These are phyloP conservation scores for Varanus komodoensis DNA, from an alignment of 2,113 vertebrate genomes.

Conservation along the genomic window DNA sequence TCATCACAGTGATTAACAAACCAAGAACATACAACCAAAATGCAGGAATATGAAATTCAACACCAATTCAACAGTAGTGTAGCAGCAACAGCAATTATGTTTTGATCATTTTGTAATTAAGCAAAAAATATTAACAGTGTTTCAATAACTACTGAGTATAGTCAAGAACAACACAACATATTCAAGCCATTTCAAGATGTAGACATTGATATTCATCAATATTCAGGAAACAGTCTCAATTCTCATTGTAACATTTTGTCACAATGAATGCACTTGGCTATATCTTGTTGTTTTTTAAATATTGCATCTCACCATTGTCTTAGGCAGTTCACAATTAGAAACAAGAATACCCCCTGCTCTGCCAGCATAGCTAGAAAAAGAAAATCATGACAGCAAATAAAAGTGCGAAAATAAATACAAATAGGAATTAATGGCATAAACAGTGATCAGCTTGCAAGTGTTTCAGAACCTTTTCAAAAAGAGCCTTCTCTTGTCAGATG, in stretches of 20 bases:
- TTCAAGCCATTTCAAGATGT: neutral
- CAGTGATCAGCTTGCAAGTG: neutral
- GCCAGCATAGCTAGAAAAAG: too few relatives aligned
- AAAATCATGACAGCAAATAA: too few relatives aligned
- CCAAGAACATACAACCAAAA: neutral
- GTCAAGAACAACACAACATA: neutral
- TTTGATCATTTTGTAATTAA: neutral
- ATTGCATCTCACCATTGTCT: neutral
- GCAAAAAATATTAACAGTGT: neutral
- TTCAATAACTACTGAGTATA: neutral
- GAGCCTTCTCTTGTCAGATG: neutral
- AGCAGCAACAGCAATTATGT: neutral
- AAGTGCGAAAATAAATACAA: too few relatives aligned
- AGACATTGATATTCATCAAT: neutral
- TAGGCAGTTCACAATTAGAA: neutral
- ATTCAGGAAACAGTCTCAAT: neutral
- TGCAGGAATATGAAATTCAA: neutral
- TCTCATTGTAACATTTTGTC: neutral
- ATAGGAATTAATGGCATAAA: too few relatives aligned
- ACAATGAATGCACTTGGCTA: neutral
- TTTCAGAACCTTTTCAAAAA: neutral
- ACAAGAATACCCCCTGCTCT: neutral
- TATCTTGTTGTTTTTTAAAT: neutral
- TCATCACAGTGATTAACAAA: too few relatives aligned
- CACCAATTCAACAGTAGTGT: neutral